A percentile compares a stretch with the other conserved stretches of the same genome.
phyloP scores from a whole-genome alignment of 2,797 vertebrate genomes.

The Euthynnus affinis region DNA sequence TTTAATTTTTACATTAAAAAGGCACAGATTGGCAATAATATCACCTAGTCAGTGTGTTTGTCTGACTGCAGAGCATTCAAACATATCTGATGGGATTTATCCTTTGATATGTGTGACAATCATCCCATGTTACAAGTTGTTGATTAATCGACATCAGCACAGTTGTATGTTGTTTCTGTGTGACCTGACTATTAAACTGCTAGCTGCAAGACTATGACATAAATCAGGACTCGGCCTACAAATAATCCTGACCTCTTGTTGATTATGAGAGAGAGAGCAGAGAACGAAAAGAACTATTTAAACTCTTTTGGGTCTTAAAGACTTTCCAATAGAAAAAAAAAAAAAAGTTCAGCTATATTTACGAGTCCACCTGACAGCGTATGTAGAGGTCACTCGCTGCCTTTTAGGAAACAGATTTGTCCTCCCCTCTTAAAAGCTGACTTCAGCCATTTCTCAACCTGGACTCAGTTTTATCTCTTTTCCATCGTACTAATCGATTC shows the following conservation, averaged over 20 bases:
- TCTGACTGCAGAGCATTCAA: neutral
- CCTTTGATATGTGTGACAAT: conserved; percentile 19
- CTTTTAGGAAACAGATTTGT: conserved; percentile 35
- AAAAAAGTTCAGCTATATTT: neutral
- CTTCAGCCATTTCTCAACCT: conserved; percentile 31
- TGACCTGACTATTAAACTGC: conserved; percentile 2
- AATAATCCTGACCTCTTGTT: conserved; percentile 3
- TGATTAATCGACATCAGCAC: conserved; percentile 2
- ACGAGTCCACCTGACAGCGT: conserved; percentile 1
- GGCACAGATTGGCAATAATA: neutral
- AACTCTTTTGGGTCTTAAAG: neutral
- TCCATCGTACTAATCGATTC: conserved; percentile 70
- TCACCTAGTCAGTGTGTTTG: neutral
- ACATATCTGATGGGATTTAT: conserved; percentile 17
- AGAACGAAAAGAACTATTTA: neutral
- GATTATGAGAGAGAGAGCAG: neutral
- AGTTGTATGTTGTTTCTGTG: neutral
- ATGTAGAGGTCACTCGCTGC: conserved; percentile 4
- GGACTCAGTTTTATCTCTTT: conserved; percentile 45
- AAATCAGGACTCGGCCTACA: neutral
- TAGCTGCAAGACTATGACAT: conserved; percentile 8
- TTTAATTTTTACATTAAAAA: conserved; percentile 10
- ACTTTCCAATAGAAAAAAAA: conserved; percentile 3
- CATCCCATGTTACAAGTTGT: neutral
- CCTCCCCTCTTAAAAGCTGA: conserved; percentile 25